These are phyloP conservation scores for Champsocephalus gunnari DNA, from an alignment of 2,797 vertebrate species.

Conservation along the genomic window DNA sequence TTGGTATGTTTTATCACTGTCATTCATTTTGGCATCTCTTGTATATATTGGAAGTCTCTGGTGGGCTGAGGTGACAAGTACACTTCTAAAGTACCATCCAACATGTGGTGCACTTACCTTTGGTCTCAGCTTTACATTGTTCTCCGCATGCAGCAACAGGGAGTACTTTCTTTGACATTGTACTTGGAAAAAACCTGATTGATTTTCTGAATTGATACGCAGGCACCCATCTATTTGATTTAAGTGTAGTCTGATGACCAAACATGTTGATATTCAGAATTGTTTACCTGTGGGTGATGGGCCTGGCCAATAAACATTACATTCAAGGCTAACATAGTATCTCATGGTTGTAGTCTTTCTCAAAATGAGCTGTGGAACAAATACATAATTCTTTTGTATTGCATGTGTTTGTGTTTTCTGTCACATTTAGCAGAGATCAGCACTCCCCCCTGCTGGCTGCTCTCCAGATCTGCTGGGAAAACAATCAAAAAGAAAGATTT, in stretches of 20 bases:
- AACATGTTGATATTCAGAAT: neutral
- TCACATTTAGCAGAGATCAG: conserved; percentile 75
- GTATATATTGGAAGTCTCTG: neutral
- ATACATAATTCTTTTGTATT: conserved; percentile 21
- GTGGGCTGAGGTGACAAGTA: neutral
- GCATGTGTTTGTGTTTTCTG: conserved; percentile 17
- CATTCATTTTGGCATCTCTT: neutral
- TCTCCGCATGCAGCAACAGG: neutral
- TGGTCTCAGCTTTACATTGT: neutral
- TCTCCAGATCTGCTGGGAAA: conserved; percentile 39
- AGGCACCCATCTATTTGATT: neutral
- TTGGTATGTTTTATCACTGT: neutral
- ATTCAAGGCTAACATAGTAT: conserved; percentile 7
- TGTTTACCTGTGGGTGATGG: neutral
- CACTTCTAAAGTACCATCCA: neutral
- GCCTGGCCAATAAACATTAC: conserved; percentile 4
- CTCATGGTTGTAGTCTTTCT: conserved; percentile 25
- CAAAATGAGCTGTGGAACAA: conserved; percentile 30
- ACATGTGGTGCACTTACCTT: too few species aligned
- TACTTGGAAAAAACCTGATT: neutral
- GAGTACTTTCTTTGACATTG: neutral
- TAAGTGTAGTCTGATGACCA: conserved; percentile 15
- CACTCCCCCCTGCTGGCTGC: conserved; percentile 80
- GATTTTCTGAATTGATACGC: conserved; percentile 1
- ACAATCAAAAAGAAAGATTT: conserved; percentile 1